Conservation (phyloP, 2,113 vertebrate species). For the Mustela lutreola region DNA sequence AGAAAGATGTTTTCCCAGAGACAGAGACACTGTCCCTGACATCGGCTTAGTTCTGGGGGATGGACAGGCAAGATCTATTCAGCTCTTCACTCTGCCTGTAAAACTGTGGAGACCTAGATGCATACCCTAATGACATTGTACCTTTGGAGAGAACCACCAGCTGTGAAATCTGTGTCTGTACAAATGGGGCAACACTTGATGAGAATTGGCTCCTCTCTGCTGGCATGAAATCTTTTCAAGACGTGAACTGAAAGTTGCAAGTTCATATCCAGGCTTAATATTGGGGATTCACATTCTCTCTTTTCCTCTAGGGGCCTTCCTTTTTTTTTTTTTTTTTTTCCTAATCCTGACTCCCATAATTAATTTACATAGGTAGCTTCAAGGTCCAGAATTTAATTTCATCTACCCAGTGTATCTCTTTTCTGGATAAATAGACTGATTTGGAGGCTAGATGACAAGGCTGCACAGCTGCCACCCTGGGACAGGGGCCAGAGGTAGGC, state of each 20-base stretch:
- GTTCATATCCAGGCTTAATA: neutral
- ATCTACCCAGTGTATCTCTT: neutral
- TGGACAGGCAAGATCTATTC: neutral
- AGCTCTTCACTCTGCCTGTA: neutral
- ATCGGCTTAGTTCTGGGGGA: neutral
- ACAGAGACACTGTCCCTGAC: neutral
- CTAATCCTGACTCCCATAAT: neutral
- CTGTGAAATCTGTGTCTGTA: neutral
- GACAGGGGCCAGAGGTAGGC: neutral
- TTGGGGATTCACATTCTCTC: neutral
- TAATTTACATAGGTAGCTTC: neutral
- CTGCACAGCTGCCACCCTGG: neutral
- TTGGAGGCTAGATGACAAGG: neutral
- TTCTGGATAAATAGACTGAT: neutral
- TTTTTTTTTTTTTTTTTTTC: neutral
- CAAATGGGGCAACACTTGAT: neutral
- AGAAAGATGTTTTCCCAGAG: neutral
- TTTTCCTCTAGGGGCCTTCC: neutral
- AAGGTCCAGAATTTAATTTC: neutral
- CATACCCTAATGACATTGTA: neutral
- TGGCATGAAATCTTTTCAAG: neutral
- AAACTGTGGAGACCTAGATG: neutral
- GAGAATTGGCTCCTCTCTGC: neutral
- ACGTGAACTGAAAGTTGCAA: neutral
- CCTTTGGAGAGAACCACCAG: neutral